phyloP scores from a whole-genome alignment of 1,140 invertebrate genomes.

The Procambarus virginalis region DNA sequence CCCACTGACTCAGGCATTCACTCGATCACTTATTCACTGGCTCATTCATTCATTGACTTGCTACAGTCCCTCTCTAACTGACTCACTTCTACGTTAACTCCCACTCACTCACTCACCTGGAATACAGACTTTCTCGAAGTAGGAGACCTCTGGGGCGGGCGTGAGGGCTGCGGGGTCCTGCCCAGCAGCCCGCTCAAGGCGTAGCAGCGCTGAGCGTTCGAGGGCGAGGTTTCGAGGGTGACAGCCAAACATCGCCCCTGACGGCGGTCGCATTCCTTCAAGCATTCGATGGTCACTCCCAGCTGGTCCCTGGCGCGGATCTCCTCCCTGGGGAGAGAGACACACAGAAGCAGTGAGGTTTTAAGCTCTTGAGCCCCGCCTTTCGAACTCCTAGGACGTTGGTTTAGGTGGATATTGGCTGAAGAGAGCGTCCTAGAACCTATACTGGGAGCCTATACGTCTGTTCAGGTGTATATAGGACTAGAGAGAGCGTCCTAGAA shows the following conservation, averaged over 20 bases:
- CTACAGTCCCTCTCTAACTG: no score
- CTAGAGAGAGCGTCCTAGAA: no score
- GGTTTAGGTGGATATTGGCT: no score
- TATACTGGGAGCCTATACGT: no score
- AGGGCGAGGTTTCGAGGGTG: constrained; percentile 73
- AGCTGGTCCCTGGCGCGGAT: constrained; percentile 72
- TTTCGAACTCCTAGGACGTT: no score
- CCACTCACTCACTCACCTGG: constrained; percentile 55
- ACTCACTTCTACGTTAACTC: no score
- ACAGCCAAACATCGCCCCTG: constrained; percentile 75
- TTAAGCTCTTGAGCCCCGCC: no score
- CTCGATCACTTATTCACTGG: no score
- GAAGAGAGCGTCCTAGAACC: no score
- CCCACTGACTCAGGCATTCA: no score
- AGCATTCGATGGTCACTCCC: constrained; percentile 75
- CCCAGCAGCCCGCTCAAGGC: constrained; percentile 74
- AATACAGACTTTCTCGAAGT: constrained; percentile 77
- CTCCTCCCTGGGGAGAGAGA: constrained; percentile 56
- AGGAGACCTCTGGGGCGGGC: constrained; percentile 74
- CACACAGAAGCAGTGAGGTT: neutral
- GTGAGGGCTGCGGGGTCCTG: constrained; percentile 73
- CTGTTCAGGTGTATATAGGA: no score
- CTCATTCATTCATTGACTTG: no score
- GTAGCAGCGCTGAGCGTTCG: constrained; percentile 74
- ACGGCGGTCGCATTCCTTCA: constrained; percentile 75